Evolutionary conservation across 2,113 vertebrate species (phyloP), one percentile per base, ranked within the genome.

Genomic region (Buteo buteo): DNA sequence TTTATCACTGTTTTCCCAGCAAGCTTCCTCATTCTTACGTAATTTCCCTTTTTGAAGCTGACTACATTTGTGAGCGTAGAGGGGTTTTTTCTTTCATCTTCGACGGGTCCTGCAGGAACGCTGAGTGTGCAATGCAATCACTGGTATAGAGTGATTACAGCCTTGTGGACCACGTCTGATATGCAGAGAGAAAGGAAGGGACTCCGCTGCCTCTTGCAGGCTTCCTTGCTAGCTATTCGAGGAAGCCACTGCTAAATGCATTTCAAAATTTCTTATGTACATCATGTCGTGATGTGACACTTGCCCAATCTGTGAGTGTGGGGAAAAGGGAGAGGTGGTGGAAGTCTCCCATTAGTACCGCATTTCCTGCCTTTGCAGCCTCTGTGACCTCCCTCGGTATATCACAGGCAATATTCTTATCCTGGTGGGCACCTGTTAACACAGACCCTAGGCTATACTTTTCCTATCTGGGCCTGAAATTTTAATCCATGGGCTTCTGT

Each of bases 131-230:
- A 64, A 7, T 16, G 21, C 22, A 21, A 3, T 28, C 4, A 1
- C 36, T 57, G 42, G 18, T 38, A 36, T 32, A 78, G 65, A 72
- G 13, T 1, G 0, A 44, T 58, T 70, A 64, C 42, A 57, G 50
- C 32, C 47, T 40, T 40, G 5, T 2, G 31, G 24, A 69, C 34
- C 10, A 12, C 0, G 0, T 19, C 62, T 34, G 44, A 34, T 16
- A 29, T 3, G 2, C 54, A 31, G 20, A 19, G 47, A 54, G 20
- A 69, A 83, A 62, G 47, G 29, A n/a, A 55, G 20, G 28, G 34
- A 67, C 54, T 52, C 38, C 19, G 13, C 45, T 59, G 28, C 26
- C 15, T 57, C 61, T 45, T 67, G 15, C 21, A 45, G 71, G 24
- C 18, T 71, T 36, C 58, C 42, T 71, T 25, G 12, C 10, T 45